Evolutionary conservation across 2,113 vertebrate genomes (phyloP).

Genomic region (Verasper variegatus): DNA sequence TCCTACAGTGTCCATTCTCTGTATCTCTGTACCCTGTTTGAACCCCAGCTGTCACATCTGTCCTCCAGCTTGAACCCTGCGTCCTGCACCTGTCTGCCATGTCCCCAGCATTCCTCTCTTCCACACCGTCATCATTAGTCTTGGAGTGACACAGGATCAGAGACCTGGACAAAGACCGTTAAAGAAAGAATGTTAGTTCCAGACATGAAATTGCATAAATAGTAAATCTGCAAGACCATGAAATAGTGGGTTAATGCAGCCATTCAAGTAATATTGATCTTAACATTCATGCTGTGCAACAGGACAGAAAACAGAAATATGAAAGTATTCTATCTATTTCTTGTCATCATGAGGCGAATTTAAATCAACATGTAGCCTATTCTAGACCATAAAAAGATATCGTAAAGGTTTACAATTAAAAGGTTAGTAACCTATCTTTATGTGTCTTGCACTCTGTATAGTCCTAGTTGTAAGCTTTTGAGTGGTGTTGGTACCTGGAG

Average conservation of each 20-base stretch:
- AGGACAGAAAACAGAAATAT: background rate
- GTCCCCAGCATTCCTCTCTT: conserved; percentile 80
- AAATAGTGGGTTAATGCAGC: background rate
- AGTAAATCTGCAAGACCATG: background rate
- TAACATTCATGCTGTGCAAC: background rate
- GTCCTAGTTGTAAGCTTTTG: background rate
- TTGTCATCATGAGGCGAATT: background rate
- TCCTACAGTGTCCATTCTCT: conserved; percentile 66
- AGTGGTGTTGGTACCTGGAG: conserved; percentile 74
- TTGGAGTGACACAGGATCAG: conserved; percentile 90
- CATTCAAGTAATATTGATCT: background rate
- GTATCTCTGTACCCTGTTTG: conserved; percentile 41
- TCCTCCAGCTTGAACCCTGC: conserved; percentile 32
- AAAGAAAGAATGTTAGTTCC: background rate
- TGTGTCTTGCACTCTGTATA: background rate
- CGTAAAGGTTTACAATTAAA: background rate
- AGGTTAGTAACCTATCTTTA: background rate
- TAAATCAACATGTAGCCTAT: background rate
- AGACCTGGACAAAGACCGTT: conserved; percentile 84
- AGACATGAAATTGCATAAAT: background rate
- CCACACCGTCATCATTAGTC: conserved; percentile 84
- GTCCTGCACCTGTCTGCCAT: conserved; percentile 63
- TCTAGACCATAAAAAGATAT: no score
- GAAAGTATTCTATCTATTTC: background rate
- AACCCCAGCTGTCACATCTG: conserved; percentile 50